Base-by-base conservation (phyloP, 2,113 vertebrate genomes). In the Bos indicus region DNA sequence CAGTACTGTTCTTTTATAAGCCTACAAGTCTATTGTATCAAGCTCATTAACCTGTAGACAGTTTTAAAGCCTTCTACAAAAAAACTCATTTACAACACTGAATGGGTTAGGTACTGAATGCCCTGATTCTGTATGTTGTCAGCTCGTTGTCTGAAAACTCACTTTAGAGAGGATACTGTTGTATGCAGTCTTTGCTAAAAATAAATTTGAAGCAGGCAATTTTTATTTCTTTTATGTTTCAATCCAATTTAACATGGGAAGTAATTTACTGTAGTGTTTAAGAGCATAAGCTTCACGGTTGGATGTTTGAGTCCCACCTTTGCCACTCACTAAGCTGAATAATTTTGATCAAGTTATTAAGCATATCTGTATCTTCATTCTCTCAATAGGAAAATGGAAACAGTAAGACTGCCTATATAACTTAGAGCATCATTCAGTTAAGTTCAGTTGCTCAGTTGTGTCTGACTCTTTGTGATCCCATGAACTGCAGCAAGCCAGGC, bases 11-110 rank as follows among this genome's bases (percentile, higher is more conserved):
- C 28, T 48, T 43, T 90, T 30, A 51, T 19, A 83, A 51, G 28
- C 33, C 62, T 86, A 10, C 67, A 91, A 59, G 62, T 86, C 43
- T 43, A 57, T 40, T 60, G 28, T 46, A 62, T 91, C 57, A 93
- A 91, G 46, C 23, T 84, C 83, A 81, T 96, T 97, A 93, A 90
- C 46, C 43, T 93, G 85, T 25, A 91, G 81, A 85, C n/a, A 90
- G 36, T 56, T 67, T 96, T 85, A 84, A 94, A 94, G 48, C 6
- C 56, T 52, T 87, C 43, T 94, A 51, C 9, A 25, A 83, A 88
- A 77, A 97, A 48, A 57, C 26, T 88, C 56, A 89, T 67, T 92
- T 87, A 91, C 5, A 96, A 62, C 89, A 40, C 17, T 62, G 46
- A 95, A 46, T 74, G 13, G 8, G 56, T 40, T 71, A 88, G 86